Evolutionary conservation across 2,888 invertebrate genomes (phyloP).

Genomic region (Meta bourneti): DNA sequence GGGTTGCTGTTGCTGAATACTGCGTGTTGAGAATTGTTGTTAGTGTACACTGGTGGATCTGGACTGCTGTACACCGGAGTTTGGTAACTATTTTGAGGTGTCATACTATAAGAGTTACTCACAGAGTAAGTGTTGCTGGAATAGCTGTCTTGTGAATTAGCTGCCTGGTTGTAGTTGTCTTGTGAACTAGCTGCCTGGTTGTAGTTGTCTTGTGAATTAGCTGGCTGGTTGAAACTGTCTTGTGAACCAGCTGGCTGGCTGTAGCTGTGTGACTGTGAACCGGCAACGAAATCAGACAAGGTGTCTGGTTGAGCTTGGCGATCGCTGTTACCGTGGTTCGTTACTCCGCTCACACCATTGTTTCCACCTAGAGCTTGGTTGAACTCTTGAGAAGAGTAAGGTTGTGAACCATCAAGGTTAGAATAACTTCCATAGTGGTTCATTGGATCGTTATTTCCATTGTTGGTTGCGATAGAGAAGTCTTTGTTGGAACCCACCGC

Average conservation of each 20-base stretch:
- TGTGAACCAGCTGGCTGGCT: conserved; percentile 33
- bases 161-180: conserved; percentile 15
- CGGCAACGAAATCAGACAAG: conserved; percentile 3
- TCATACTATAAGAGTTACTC: conserved; percentile 21
- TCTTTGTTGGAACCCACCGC: not conserved
- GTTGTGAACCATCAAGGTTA: not conserved
- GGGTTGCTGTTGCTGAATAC: conserved; percentile 13
- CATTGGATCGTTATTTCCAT: not conserved
- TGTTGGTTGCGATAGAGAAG: not conserved
- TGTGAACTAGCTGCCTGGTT: conserved; percentile 29
- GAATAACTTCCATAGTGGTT: conserved; percentile 11
- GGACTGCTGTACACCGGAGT: not conserved
- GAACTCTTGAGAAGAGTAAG: conserved; percentile 1
- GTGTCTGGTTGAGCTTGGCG: conserved; percentile 14
- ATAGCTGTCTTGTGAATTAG: conserved; percentile 17
- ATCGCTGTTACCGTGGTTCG: not conserved
- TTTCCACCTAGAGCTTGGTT: not conserved
- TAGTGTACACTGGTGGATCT: not conserved
- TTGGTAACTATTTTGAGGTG: conserved; percentile 16
- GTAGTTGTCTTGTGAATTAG: conserved; percentile 22
- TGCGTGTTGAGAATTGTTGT: conserved; percentile 9
- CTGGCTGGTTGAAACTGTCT: conserved; percentile 18
- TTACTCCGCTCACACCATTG: not conserved
- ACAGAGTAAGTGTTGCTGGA: conserved; percentile 31
- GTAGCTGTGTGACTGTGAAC: not conserved